phyloP scores from a whole-genome alignment of 1,140 invertebrate genomes.

The Cydia splendana region DNA sequence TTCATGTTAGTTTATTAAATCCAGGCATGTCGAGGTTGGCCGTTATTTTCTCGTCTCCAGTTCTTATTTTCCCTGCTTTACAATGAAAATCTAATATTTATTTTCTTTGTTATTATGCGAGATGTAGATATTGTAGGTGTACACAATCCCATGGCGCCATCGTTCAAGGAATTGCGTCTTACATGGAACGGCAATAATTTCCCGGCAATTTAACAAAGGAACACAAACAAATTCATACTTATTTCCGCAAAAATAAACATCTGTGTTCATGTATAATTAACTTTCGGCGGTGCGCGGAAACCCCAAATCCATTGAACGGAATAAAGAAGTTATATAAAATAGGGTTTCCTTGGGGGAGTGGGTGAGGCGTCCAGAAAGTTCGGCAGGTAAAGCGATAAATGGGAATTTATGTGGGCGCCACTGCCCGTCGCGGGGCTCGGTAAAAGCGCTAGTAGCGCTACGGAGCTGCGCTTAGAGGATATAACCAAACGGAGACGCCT shows the following conservation, averaged over 20 bases:
- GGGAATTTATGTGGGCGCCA: conserved; percentile 63
- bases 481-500: too few relatives aligned
- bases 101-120: conserved; percentile 4
- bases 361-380: conserved; percentile 66
- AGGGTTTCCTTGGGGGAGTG: conserved; percentile 55
- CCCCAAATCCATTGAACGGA: conserved; percentile 45
- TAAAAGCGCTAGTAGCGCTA: conserved; percentile 49
- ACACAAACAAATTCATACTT: conserved; percentile 34
- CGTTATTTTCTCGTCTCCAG: too few relatives aligned
- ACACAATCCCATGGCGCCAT: conserved; percentile 4
- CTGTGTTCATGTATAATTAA: conserved; percentile 40
- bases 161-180: background rate
- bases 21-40: background rate
- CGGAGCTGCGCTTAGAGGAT: too few relatives aligned
- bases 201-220: conserved; percentile 25
- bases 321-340: conserved; percentile 68
- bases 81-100: conserved; percentile 16
- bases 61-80: conserved; percentile 3
- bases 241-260: conserved; percentile 38
- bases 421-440: conserved; percentile 35
- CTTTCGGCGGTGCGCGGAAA: conserved; percentile 45
- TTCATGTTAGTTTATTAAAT: background rate
- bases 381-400: conserved; percentile 67
- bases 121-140: background rate
- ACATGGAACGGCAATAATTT: conserved; percentile 25